Base-by-base conservation (phyloP, 2,113 vertebrate species). In the Menura novaehollandiae region DNA sequence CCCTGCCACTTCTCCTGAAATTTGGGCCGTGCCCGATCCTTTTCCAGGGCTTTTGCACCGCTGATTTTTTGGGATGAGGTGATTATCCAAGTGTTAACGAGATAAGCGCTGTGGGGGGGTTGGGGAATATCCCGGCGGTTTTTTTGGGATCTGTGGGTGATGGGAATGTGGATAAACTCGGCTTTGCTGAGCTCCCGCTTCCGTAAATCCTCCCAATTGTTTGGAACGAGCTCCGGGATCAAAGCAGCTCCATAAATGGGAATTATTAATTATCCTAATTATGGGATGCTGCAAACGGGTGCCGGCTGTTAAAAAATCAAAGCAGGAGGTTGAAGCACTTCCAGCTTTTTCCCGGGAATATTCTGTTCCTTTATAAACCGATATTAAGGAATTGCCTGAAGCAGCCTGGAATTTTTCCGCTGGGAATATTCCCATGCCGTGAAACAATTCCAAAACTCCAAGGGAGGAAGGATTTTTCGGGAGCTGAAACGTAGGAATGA, bases 231-330 rank as follows among this genome's bases (percentile, higher is more conserved):
- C 72, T n/a, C 43, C 15, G 46, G 10, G 90, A 97, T 94, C 95
- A 95, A 97, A 96, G 89, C 66, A 32, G 13, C 66, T 89, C 56
- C 85, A 32, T 35, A 64, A 89, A 80, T 39, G 51, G 58, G 82
- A 87, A 90, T 93, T 85, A 91, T 96, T 92, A 97, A 97, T 74
- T 92, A 90, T 85, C 89, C 78, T 92, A 90, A 94, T 96, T 85
- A 91, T 85, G 89, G 77, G 93, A 91, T 90, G 96, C 71, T 52
- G 62, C 89, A 81, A 95, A 91, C 55, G 44, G 55, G 95, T 85
- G 69, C 89, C 53, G 75, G 85, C 91, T 52, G 79, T 80, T 87
- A 72, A 94, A 91, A 88, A 95, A 80, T 43, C 62, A 85, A 77
- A 75, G 68, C 62, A 76, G 56, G 44, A 39, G 49, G 80, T 88